A percentile compares a stretch with the other conserved stretches of the same genome.
phyloP scores from a whole-genome alignment of 1,140 invertebrate genomes.

The Hypsibius dujardini region DNA sequence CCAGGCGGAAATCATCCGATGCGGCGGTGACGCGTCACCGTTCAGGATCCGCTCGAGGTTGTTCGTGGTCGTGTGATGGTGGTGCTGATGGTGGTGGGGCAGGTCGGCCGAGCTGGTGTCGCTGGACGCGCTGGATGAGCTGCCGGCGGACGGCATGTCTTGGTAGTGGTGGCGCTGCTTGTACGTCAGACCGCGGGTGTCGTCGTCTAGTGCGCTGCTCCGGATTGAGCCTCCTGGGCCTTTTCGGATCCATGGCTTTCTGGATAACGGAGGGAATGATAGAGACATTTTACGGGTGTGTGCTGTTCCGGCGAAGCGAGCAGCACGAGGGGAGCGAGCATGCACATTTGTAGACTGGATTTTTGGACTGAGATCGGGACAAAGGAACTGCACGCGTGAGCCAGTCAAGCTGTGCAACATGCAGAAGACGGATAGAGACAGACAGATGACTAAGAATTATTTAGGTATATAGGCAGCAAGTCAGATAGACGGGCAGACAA shows the following conservation, averaged over 20 bases:
- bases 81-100: not conserved
- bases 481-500: no score
- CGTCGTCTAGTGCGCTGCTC: not conserved
- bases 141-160: not conserved
- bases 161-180: not conserved
- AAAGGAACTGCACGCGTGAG: no score
- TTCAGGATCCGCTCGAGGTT: not conserved
- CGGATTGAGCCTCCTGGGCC: not conserved
- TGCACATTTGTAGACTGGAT: no score
- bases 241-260: slow-evolving; percentile 13
- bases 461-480: no score
- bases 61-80: not conserved
- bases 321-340: no score
- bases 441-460: no score
- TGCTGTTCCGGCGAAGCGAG: no score
- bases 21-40: not conserved
- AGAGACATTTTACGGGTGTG: no score
- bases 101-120: not conserved
- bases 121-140: not conserved
- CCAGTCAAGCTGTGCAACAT: no score
- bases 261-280: not conserved
- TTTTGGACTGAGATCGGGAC: no score
- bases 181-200: slow-evolving; percentile 12
- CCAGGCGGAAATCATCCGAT: not conserved
- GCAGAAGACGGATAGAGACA: no score